Evolutionary conservation across 2,888 invertebrate genomes (phyloP).

Genomic region (Hemithea aestivaria): DNA sequence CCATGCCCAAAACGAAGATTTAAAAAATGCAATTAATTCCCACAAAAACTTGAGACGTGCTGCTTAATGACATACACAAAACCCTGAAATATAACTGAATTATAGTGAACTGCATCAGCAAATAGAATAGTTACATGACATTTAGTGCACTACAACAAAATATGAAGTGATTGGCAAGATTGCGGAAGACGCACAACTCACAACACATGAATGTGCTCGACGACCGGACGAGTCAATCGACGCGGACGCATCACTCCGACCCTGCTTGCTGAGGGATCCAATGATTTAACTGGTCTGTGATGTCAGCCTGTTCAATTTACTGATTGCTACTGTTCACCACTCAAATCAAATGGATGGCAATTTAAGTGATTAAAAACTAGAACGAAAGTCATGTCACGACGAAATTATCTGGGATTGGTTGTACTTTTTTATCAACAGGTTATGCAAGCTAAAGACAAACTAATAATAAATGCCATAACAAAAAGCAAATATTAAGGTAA

Average conservation of each 20-base stretch:
- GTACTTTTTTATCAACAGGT: too few species aligned
- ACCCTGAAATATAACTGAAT: too few species aligned
- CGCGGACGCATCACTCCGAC: conserved; percentile 53
- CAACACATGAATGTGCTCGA: conserved; percentile 42
- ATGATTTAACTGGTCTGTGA: conserved; percentile 31
- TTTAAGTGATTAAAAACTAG: not conserved
- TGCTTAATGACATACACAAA: too few species aligned
- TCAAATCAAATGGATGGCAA: conserved; percentile 4
- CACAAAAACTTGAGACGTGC: too few species aligned
- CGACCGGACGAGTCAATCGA: conserved; percentile 73
- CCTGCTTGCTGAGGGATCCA: conserved; percentile 36
- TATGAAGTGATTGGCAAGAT: conserved; percentile 35
- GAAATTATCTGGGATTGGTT: too few species aligned
- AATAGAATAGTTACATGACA: too few species aligned
- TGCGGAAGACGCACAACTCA: conserved; percentile 50
- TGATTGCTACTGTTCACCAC: conserved; percentile 10
- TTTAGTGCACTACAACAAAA: too few species aligned
- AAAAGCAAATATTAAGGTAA: conserved; percentile 14
- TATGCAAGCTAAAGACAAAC: conserved; percentile 1
- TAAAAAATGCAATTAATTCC: too few species aligned
- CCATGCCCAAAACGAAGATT: too few species aligned
- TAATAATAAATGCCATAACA: conserved; percentile 10
- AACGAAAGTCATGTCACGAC: too few species aligned
- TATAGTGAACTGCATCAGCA: too few species aligned
- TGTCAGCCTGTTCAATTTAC: conserved; percentile 13